Percentiles rank a stretch among this genome's conserved stretches.
Evolutionary conservation across 2,113 vertebrate genomes (phyloP).

Genomic region (Catagonus wagneri): DNA sequence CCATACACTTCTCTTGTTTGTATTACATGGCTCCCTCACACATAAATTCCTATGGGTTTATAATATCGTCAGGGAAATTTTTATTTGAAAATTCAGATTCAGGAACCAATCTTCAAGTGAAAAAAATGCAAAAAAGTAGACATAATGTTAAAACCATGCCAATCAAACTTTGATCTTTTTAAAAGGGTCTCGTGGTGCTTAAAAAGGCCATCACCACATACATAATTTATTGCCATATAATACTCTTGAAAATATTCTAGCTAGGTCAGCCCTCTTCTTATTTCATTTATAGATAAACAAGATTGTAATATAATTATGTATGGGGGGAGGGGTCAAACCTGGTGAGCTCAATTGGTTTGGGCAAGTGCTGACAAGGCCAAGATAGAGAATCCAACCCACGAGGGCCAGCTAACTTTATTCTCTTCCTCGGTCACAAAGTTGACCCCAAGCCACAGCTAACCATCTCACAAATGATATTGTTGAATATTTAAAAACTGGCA

Average conservation of each 20-base stretch:
- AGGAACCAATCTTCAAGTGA: slow-evolving; percentile 48
- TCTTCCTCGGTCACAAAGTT: slow-evolving; percentile 25
- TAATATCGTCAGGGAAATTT: slow-evolving; percentile 20
- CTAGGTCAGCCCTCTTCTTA: slow-evolving; percentile 56
- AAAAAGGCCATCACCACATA: slow-evolving; percentile 59
- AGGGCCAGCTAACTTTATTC: slow-evolving; percentile 40
- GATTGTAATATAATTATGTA: slow-evolving; percentile 14
- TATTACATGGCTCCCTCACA: not conserved
- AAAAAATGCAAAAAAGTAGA: not conserved
- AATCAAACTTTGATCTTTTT: slow-evolving; percentile 62
- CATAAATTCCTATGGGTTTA: not conserved
- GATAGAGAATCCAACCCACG: not conserved
- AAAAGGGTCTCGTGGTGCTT: not conserved
- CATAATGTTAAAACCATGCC: slow-evolving; percentile 32
- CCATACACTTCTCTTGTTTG: not conserved
- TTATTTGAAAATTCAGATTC: slow-evolving; percentile 48
- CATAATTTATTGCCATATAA: slow-evolving; percentile 67
- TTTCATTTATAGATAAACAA: slow-evolving; percentile 69
- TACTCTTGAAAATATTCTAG: slow-evolving; percentile 58
- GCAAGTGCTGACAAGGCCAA: slow-evolving; percentile 36
- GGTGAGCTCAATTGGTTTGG: slow-evolving; percentile 58
- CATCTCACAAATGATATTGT: not conserved
- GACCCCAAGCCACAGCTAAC: not conserved
- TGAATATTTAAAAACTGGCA: not conserved
- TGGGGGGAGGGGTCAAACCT: slow-evolving; percentile 33